Evolutionary conservation across 2,797 vertebrate genomes (phyloP).

Genomic region (Eutrigla gurnardus): DNA sequence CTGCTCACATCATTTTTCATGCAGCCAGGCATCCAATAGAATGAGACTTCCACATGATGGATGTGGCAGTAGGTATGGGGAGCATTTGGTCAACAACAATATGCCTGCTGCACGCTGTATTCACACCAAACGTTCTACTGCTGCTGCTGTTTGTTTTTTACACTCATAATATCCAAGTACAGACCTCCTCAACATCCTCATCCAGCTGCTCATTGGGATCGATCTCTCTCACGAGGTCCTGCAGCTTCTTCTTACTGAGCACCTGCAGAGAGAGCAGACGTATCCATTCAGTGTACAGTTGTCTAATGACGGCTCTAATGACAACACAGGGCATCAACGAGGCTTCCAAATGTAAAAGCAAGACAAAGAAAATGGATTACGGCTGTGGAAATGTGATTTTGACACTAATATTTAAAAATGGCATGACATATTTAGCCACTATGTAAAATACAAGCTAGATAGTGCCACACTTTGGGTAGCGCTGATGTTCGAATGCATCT

Average conservation of each 20-base stretch:
- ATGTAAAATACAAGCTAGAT: background rate
- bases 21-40: constrained; percentile 20
- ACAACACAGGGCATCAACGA: rapidly evolving
- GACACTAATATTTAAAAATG: background rate
- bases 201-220: constrained; percentile 98
- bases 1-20: constrained; percentile 31
- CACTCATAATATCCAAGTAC: constrained; percentile 11
- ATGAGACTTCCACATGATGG: constrained; percentile 40
- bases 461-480: background rate
- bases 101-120: background rate
- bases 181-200: constrained; percentile 98
- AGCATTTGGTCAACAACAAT: constrained; percentile 1
- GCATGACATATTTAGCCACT: background rate
- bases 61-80: constrained; percentile 6
- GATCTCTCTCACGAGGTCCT: constrained; percentile 97
- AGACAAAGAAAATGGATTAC: background rate
- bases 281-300: background rate
- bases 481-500: background rate
- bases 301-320: background rate
- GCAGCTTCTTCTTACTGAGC: constrained; percentile 97
- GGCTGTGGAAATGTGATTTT: background rate
- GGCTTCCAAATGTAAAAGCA: background rate
- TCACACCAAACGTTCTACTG: background rate
- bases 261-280: constrained; percentile 81
- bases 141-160: background rate